Evolutionary conservation across 2,888 invertebrate genomes (phyloP), one percentile per base, ranked within the genome.

Genomic region (Drosophila picticornis): DNA sequence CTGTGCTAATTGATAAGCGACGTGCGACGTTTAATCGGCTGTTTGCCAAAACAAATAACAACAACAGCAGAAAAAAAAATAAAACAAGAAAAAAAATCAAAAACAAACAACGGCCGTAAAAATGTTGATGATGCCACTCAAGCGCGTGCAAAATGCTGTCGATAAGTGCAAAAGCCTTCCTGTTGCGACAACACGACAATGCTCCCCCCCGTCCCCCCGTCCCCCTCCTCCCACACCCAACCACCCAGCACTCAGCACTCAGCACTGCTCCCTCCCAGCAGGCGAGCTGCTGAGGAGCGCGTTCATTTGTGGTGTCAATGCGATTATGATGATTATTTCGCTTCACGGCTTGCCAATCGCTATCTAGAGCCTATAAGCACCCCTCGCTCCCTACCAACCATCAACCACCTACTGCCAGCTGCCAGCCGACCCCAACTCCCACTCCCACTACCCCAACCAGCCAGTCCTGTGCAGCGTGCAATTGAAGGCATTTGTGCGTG

Each of bases 261-360:
- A 13, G 9, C 46, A 34, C 22, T 22, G 31, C 36, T 32, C 13
- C 19, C 38, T 4, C 25, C 7, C 34, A 34, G 46, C 22, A 9
- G 16, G 25, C 16, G 46, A 9, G 46, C 25, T 9, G 22, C 29
- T 29, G 27, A 36, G 57, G 66, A 38, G 63, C 80, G 84, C 84
- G 87, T 75, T 80, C 84, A 72, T 70, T 82, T 74, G 77, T 82
- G 76, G 84, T 84, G 88, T 84, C 88, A 84, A 87, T 85, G 88
- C 85, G 83, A 84, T 84, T 84, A 84, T 84, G 75, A 80, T 84
- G 85, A 87, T 87, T 84, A 84, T 87, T 80, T 82, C 88, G 84
- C 88, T 80, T 82, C 85, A 76, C 31, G 72, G 72, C 66, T 69
- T 84, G 76, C 70, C 79, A 53, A 63, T 72, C 62, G 72, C 25